Evolutionary conservation across 2,888 invertebrate genomes (phyloP).

Genomic region (Arge pagana): DNA sequence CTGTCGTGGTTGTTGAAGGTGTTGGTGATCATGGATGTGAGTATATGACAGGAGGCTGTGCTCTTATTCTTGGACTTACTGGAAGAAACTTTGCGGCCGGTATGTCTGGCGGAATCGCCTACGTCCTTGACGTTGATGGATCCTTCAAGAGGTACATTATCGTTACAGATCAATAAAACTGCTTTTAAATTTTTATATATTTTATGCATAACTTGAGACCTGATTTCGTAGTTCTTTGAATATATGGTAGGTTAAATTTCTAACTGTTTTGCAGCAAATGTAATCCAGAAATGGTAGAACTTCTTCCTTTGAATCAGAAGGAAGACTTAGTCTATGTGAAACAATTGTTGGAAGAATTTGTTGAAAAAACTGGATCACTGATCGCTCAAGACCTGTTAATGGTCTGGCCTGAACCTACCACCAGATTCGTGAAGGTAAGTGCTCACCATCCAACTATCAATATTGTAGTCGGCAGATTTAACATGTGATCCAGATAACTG

Average conservation of each 20-base stretch:
- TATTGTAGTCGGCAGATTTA: not conserved
- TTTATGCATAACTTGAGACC: conserved; percentile 1
- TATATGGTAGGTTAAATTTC: not conserved
- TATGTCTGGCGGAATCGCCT: conserved; percentile 96
- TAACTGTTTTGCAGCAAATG: conserved; percentile 68
- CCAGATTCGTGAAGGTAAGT: conserved; percentile 80
- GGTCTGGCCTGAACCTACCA: conserved; percentile 78
- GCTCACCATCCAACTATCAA: too few species aligned
- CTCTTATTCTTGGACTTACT: conserved; percentile 90
- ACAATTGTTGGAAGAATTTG: conserved; percentile 80
- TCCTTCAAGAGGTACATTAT: conserved; percentile 68
- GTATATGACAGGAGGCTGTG: conserved; percentile 97
- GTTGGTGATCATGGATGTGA: conserved; percentile 99
- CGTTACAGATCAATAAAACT: not conserved
- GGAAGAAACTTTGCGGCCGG: conserved; percentile 99
- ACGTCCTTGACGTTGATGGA: conserved; percentile 88
- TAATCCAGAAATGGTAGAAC: conserved; percentile 94
- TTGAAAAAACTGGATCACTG: conserved; percentile 83
- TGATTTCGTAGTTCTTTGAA: not conserved
- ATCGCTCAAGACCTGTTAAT: conserved; percentile 79
- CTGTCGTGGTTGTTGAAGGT: conserved; percentile 93
- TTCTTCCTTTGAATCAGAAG: conserved; percentile 76
- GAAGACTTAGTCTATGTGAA: conserved; percentile 81
- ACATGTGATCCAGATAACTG: not conserved
- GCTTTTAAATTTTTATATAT: conserved; percentile 7